Percentiles rank a stretch among this genome's conserved stretches.
These are phyloP conservation scores for Balaeniceps rex DNA, from an alignment of 2,113 vertebrate genomes.

Conservation along the genomic window DNA sequence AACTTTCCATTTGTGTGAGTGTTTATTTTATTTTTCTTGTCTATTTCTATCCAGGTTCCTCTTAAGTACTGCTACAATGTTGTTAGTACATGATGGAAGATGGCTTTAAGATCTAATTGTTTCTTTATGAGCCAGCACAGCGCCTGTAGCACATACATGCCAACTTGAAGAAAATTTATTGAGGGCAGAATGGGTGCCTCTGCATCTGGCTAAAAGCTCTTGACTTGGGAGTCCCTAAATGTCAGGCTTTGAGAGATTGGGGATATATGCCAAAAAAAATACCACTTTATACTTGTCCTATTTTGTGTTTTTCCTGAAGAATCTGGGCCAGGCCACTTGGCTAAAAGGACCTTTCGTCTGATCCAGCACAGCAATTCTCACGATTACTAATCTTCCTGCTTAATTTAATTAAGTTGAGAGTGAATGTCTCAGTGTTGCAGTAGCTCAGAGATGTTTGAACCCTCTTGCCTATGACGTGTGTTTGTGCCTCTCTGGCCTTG, in stretches of 20 bases:
- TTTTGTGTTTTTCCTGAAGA: neutral
- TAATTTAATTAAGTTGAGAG: neutral
- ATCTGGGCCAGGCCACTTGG: neutral
- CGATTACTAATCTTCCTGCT: neutral
- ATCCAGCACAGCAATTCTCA: neutral
- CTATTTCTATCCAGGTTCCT: neutral
- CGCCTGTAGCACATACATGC: neutral
- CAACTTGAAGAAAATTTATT: neutral
- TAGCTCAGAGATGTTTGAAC: neutral
- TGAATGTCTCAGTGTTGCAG: neutral
- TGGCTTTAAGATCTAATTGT: neutral
- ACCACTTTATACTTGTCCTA: neutral
- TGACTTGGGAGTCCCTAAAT: neutral
- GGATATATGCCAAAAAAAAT: neutral
- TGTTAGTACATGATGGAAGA: neutral
- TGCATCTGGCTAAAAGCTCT: neutral
- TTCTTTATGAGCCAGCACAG: neutral
- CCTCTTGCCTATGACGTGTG: neutral
- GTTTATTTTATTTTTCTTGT: neutral
- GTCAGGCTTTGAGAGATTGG: neutral
- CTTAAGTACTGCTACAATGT: neutral
- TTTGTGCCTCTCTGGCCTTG: neutral
- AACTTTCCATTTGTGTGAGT: neutral
- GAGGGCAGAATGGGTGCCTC: neutral
- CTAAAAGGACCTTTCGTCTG: neutral